These are phyloP conservation scores for Peromyscus attwateri DNA, from an alignment of 2,797 vertebrate species.

Conservation along the genomic window DNA sequence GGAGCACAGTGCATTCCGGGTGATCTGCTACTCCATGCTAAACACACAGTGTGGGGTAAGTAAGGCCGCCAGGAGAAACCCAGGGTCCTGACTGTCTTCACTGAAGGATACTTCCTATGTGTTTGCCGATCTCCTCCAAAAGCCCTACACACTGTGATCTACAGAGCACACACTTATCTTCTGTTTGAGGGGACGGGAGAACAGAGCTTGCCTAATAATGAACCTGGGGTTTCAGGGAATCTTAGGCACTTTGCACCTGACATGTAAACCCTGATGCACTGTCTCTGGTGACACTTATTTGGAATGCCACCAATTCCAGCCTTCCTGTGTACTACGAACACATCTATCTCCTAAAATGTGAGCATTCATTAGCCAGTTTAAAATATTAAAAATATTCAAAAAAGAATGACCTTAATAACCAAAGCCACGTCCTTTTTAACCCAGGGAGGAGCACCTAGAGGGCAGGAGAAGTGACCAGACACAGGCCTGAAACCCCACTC, in stretches of 20 bases:
- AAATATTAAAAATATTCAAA: constrained; percentile 86
- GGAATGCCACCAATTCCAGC: constrained; percentile 87
- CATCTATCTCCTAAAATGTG: constrained; percentile 71
- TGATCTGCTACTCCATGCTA: constrained; percentile 81
- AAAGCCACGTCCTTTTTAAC: constrained; percentile 85
- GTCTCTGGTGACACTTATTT: constrained; percentile 81
- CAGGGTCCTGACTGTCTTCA: constrained; percentile 28
- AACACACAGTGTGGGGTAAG: constrained; percentile 76
- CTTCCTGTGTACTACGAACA: constrained; percentile 56
- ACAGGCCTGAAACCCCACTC: constrained; percentile 78
- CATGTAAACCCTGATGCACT: constrained; percentile 65
- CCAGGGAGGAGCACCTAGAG: constrained; percentile 81
- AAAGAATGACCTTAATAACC: constrained; percentile 85
- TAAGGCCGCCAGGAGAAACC: constrained; percentile 51
- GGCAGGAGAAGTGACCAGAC: constrained; percentile 83
- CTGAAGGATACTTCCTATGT: neutral
- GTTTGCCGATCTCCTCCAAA: constrained; percentile 39
- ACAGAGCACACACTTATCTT: neutral
- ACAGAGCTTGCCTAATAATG: constrained; percentile 22
- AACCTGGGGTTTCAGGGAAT: constrained; percentile 56
- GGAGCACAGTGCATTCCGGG: constrained; percentile 80
- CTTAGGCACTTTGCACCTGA: constrained; percentile 70
- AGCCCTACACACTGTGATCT: constrained; percentile 6
- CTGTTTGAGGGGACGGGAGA: neutral
- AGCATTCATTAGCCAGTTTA: constrained; percentile 79